phyloP scores from a whole-genome alignment of 2,113 vertebrate species.

The Ictalurus furcatus region DNA sequence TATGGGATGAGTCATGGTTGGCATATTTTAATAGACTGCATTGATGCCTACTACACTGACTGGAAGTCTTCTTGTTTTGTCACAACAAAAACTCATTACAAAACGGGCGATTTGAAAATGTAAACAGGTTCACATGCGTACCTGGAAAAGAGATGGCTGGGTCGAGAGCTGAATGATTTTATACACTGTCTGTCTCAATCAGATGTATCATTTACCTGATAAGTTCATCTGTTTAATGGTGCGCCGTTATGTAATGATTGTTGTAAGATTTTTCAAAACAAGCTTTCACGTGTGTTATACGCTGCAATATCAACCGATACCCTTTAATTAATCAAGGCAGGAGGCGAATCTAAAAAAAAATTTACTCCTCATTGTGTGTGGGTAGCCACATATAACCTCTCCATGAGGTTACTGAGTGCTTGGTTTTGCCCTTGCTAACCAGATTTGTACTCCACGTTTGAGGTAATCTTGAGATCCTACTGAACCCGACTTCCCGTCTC shows the following conservation, averaged over 20 bases:
- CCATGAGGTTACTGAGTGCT: neutral
- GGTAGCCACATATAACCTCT: neutral
- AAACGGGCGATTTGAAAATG: slow-evolving; percentile 63
- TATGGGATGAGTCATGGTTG: slow-evolving; percentile 72
- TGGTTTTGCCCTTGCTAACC: neutral
- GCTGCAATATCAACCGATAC: neutral
- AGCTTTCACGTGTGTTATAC: neutral
- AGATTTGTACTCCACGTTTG: neutral
- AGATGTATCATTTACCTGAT: slow-evolving; percentile 6
- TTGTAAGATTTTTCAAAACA: neutral
- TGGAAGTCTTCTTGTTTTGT: slow-evolving; percentile 32
- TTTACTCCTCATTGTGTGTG: neutral
- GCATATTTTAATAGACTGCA: slow-evolving; percentile 47
- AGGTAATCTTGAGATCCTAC: neutral
- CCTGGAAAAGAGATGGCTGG: slow-evolving; percentile 48
- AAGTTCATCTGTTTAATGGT: neutral
- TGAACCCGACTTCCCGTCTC: neutral
- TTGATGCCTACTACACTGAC: slow-evolving; percentile 37
- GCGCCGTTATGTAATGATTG: neutral
- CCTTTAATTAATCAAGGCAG: neutral
- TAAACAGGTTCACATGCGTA: slow-evolving; percentile 51
- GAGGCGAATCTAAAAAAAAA: neutral
- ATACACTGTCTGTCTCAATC: slow-evolving; percentile 43
- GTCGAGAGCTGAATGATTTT: slow-evolving; percentile 58
- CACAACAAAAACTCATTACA: slow-evolving; percentile 46